phyloP scores from a whole-genome alignment of 2,888 invertebrate species.

The Agonum fuliginosum region DNA sequence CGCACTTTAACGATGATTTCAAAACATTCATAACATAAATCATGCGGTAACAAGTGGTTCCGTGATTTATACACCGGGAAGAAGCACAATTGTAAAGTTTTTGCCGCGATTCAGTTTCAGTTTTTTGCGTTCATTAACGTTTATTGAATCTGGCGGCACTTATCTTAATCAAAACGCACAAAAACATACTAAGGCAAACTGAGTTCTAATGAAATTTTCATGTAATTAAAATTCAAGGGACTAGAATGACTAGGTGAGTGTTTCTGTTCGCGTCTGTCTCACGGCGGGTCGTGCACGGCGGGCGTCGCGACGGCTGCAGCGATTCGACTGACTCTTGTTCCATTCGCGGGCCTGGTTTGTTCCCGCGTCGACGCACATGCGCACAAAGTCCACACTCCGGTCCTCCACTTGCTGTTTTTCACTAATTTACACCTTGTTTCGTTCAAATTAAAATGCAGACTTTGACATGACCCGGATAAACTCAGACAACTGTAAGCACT shows the following conservation, averaged over 20 bases:
- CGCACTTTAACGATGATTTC: not conserved
- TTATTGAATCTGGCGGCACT: conserved; percentile 42
- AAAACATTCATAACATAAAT: conserved; percentile 53
- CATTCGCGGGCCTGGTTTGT: conserved; percentile 64
- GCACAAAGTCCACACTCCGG: not conserved
- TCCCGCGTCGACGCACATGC: conserved; percentile 65
- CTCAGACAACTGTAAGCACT: conserved; percentile 25
- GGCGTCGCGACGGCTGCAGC: not conserved
- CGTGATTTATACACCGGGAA: conserved; percentile 10
- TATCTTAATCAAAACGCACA: conserved; percentile 47
- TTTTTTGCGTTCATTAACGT: conserved; percentile 52
- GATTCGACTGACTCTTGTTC: conserved; percentile 62
- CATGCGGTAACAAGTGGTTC: conserved; percentile 58
- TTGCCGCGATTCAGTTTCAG: conserved; percentile 21
- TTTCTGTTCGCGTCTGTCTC: too few species aligned
- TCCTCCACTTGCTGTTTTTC: conserved; percentile 44
- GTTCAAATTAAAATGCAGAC: conserved; percentile 49
- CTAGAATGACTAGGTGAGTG: too few species aligned
- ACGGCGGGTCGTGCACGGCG: not conserved
- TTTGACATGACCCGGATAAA: conserved; percentile 46
- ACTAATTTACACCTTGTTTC: conserved; percentile 59
- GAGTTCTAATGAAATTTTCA: conserved; percentile 38
- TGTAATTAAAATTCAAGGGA: conserved; percentile 33
- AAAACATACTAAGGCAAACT: not conserved
- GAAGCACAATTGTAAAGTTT: conserved; percentile 27